Conservation (phyloP, 2,113 vertebrate genomes). For the Odocoileus hemionus region DNA sequence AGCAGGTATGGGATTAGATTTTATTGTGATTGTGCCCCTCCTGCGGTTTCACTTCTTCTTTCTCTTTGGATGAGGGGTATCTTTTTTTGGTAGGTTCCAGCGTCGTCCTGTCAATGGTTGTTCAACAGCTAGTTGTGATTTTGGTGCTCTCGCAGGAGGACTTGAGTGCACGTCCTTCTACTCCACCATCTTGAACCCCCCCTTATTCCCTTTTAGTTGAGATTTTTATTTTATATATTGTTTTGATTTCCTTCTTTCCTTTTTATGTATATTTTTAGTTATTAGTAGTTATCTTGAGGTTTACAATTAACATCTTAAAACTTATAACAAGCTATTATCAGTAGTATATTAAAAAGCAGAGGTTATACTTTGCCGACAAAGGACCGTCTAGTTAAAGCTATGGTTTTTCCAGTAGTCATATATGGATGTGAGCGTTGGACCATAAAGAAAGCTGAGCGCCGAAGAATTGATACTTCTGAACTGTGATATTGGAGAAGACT, state of each 20-base stretch:
- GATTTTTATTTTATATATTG: background rate
- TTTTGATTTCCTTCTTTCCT: conserved; percentile 20
- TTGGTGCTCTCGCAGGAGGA: background rate
- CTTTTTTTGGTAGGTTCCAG: background rate
- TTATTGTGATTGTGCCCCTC: background rate
- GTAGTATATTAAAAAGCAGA: background rate
- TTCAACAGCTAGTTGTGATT: background rate
- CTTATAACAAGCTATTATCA: background rate
- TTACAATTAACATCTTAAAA: conserved; percentile 18
- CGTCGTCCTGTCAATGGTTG: background rate
- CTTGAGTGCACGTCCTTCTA: background rate
- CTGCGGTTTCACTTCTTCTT: background rate
- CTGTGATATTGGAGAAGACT: background rate
- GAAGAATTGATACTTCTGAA: background rate
- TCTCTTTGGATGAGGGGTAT: background rate
- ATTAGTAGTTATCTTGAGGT: background rate
- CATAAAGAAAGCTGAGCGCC: background rate
- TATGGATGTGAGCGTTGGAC: background rate
- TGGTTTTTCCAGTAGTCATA: background rate
- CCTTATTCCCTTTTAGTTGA: background rate
- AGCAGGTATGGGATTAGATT: background rate
- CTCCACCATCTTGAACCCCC: background rate
- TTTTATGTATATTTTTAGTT: background rate
- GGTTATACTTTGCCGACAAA: background rate
- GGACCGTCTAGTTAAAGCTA: background rate